These are phyloP conservation scores for Empidonax traillii DNA, from an alignment of 2,113 vertebrate species.

Conservation along the genomic window DNA sequence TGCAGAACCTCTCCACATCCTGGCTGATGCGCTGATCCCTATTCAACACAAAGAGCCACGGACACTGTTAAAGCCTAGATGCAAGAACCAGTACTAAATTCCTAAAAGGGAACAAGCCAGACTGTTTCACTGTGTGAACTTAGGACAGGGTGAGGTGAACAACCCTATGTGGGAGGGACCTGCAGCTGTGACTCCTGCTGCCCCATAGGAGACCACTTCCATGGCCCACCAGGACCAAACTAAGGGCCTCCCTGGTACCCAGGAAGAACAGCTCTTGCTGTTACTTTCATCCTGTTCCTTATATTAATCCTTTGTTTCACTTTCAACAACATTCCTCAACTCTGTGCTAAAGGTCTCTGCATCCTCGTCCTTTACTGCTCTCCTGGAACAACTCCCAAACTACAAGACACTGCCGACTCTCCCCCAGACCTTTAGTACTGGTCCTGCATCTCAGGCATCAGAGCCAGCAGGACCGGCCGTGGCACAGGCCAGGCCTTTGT, in stretches of 20 bases:
- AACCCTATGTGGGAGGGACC: background rate
- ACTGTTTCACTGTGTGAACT: background rate
- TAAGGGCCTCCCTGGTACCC: background rate
- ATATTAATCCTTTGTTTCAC: background rate
- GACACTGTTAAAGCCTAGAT: background rate
- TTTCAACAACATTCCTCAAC: background rate
- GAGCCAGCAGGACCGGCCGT: background rate
- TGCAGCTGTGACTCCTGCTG: background rate
- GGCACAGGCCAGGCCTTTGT: background rate
- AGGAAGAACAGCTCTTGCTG: background rate
- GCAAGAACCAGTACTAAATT: background rate
- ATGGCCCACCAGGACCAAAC: background rate
- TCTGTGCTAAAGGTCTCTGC: background rate
- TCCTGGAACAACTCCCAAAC: background rate
- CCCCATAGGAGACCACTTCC: background rate
- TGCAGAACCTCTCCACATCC: slow-evolving; percentile 91
- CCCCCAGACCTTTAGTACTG: background rate
- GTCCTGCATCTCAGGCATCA: background rate
- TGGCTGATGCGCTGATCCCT: slow-evolving; percentile 98
- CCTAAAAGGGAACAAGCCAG: background rate
- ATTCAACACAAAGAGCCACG: background rate
- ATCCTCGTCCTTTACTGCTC: background rate
- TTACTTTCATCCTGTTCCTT: background rate
- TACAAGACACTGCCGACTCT: background rate
- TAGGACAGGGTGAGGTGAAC: background rate